Conservation (phyloP, 2,113 vertebrate genomes). For the Chauna torquata region DNA sequence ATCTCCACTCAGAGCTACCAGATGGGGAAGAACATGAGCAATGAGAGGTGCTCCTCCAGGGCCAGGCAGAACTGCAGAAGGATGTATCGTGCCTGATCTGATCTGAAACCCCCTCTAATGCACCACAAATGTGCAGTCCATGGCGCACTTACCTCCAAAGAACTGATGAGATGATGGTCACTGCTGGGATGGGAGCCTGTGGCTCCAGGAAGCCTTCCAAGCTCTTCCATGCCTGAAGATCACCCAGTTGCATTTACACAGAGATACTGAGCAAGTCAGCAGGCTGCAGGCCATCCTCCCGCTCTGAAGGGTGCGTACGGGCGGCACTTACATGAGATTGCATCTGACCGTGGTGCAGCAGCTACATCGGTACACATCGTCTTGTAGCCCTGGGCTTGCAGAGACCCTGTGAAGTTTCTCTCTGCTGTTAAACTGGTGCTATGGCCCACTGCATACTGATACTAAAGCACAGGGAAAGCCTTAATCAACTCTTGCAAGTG, state of each 20-base stretch:
- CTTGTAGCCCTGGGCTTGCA: neutral
- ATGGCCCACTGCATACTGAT: neutral
- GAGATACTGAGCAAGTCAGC: accelerated
- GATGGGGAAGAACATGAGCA: neutral
- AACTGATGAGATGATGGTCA: accelerated
- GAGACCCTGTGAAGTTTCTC: neutral
- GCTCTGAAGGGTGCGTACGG: accelerated
- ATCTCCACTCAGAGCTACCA: neutral
- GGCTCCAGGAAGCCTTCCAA: neutral
- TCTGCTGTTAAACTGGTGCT: neutral
- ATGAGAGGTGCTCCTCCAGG: neutral
- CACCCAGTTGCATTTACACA: accelerated
- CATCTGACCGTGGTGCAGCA: neutral
- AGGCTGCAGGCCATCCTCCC: neutral
- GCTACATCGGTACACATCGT: accelerated
- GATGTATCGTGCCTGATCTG: accelerated
- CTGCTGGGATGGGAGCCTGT: neutral
- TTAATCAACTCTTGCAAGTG: neutral
- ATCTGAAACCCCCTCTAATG: neutral
- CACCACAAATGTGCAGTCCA: accelerated
- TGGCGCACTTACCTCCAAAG: neutral
- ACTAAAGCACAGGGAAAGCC: neutral
- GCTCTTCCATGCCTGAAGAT: neutral
- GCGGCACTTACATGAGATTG: accelerated
- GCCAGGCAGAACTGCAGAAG: neutral